Evolutionary conservation across 2,113 vertebrate species (phyloP).

Genomic region (Hyaena hyaena): DNA sequence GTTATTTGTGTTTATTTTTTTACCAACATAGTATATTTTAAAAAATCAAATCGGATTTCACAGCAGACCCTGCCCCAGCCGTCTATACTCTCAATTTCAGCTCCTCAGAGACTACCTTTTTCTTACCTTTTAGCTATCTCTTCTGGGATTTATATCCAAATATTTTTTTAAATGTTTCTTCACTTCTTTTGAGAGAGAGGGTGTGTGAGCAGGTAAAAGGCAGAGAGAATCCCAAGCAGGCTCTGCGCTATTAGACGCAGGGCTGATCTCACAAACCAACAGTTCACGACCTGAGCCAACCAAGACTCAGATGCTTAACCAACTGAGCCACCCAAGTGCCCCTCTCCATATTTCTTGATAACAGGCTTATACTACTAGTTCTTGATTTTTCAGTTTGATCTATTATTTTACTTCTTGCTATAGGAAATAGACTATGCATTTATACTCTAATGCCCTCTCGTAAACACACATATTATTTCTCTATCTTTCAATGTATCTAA

Average conservation of each 20-base stretch:
- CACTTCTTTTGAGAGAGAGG: too few relatives aligned
- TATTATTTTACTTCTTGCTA: constrained; percentile 40
- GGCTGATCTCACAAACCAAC: too few relatives aligned
- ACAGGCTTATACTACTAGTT: background rate
- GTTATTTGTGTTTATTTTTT: constrained; percentile 25
- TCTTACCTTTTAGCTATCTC: background rate
- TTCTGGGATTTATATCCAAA: constrained; percentile 18
- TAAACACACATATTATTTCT: constrained; percentile 36
- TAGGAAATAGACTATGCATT: background rate
- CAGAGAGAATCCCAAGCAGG: too few relatives aligned
- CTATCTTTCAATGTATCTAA: background rate
- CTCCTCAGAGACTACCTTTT: background rate
- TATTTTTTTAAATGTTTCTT: background rate
- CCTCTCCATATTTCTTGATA: constrained; percentile 24
- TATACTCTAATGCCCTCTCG: background rate
- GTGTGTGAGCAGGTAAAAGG: too few relatives aligned
- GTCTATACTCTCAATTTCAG: background rate
- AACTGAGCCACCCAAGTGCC: too few relatives aligned
- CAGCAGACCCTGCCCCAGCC: background rate
- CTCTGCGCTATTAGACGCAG: too few relatives aligned
- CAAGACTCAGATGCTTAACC: too few relatives aligned
- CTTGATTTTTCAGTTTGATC: constrained; percentile 44
- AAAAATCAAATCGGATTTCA: background rate
- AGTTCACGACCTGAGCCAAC: too few relatives aligned
- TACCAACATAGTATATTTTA: background rate